Evolutionary conservation across 2,113 vertebrate genomes (phyloP), one percentile per base, ranked within the genome.

Genomic region (Thermophis baileyi): DNA sequence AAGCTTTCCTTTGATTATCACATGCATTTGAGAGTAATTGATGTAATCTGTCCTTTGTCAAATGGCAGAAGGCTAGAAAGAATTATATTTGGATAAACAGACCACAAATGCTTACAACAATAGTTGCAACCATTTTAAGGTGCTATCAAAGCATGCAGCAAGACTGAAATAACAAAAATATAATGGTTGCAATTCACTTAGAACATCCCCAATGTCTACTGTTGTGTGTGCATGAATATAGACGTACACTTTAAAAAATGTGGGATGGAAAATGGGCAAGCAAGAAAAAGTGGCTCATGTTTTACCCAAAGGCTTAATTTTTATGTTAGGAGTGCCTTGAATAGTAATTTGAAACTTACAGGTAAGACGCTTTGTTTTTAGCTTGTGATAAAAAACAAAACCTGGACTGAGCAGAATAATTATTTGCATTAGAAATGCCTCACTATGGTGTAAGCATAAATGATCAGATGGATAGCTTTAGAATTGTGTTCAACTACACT

Each of bases 391-490:
- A 60, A 25, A 91, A 87, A 60, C n/a, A n/a, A 54, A 54, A 1
- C 53, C 30, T 40, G n/a, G 20, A 14, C 22, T 63, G n/a, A 22
- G 30, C 46, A 88, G 6, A 63, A 51, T 88, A 20, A 47, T 51
- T 47, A 50, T 50, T 88, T 35, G 14, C 54, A 92, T 88, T 46
- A 74, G 35, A 89, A 46, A 54, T 54, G 16, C n/a, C 40, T 46
- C 4, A 1, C 87, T 40, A 60, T 74, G 60, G 18, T 89, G 25
- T 69, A 88, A 50, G 22, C 18, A n/a, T 93, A 92, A 96, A 90
- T 88, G 0, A 74, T 96, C 96, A n/a, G 8, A 87, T 30, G 55
- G 35, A 87, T 27, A 47, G 35, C 16, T 22, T 16, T 2, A 86
- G 6, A 46, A 25, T 24, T 18, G 27, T 14, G 6, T 47, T 69